A percentile compares a stretch with the other conserved stretches of the same genome.
These are phyloP conservation scores for Unio delphinus DNA, from an alignment of 2,888 invertebrate genomes.

Conservation along the genomic window DNA sequence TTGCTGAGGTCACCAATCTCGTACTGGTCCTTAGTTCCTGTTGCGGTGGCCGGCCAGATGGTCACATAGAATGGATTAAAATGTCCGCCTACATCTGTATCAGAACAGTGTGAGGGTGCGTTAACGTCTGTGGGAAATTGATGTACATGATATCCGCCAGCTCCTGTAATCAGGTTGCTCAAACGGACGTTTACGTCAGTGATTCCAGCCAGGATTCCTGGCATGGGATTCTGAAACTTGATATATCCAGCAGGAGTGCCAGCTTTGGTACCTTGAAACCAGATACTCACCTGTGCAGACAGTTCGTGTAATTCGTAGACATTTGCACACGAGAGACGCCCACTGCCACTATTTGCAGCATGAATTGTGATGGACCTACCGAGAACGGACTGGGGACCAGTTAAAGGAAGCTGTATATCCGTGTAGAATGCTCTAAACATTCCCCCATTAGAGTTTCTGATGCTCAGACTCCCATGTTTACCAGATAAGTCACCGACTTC, in stretches of 20 bases:
- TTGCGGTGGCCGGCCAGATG: constrained; percentile 14
- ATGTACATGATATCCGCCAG: constrained; percentile 71
- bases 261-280: constrained; percentile 18
- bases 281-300: constrained; percentile 23
- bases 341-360: constrained; percentile 87
- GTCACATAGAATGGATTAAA: constrained; percentile 80
- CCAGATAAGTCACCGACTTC: constrained; percentile 85
- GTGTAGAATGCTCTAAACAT: constrained; percentile 75
- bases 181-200: constrained; percentile 74
- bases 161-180: constrained; percentile 63
- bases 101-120: constrained; percentile 70
- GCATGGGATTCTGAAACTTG: constrained; percentile 30
- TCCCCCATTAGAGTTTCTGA: constrained; percentile 18
- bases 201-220: constrained; percentile 15
- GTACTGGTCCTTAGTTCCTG: constrained; percentile 81
- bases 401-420: constrained; percentile 83
- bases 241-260: constrained; percentile 27
- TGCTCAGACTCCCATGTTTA: constrained; percentile 64
- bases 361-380: constrained; percentile 89
- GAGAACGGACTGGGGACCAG: constrained; percentile 82
- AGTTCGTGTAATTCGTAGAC: constrained; percentile 26
- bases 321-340: constrained; percentile 82
- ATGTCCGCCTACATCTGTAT: constrained; percentile 78
- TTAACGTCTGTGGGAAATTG: constrained; percentile 66
- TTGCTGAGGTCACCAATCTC: constrained; percentile 91